These are phyloP conservation scores for Cacoxenus indagator DNA, from an alignment of 2,888 invertebrate species.

Conservation along the genomic window DNA sequence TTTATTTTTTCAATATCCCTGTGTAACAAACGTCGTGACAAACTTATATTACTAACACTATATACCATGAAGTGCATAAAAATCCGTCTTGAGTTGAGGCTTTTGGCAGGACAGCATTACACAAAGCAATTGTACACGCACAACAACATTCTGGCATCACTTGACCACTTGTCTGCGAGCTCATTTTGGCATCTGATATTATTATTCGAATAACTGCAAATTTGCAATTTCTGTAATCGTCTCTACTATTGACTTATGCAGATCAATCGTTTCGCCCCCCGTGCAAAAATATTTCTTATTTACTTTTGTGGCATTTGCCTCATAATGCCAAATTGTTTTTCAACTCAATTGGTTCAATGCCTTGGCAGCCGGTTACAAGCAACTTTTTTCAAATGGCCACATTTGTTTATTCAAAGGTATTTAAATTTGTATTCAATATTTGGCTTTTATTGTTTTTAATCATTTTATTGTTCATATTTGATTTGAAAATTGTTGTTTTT, in stretches of 20 bases:
- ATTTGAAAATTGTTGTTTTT: neutral
- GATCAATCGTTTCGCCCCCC: neutral
- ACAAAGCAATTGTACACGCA: no score
- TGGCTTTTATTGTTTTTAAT: neutral
- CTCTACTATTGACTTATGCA: constrained; percentile 13
- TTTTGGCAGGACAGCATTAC: no score
- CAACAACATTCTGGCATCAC: no score
- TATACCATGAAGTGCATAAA: no score
- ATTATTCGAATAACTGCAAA: neutral
- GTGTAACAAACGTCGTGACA: no score
- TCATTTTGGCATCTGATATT: no score
- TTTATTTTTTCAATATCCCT: no score
- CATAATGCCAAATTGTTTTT: constrained; percentile 12
- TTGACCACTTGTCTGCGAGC: no score
- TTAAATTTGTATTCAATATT: neutral
- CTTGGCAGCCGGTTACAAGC: no score
- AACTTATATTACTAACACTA: no score
- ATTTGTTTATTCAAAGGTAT: neutral
- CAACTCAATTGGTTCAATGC: neutral
- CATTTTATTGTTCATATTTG: constrained; percentile 2
- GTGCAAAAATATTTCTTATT: neutral
- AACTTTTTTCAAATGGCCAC: neutral
- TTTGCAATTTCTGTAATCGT: constrained; percentile 14
- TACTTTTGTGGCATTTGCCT: neutral
- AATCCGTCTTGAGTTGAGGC: no score